phyloP scores from a whole-genome alignment of 2,888 invertebrate genomes.

The Athrips mouffetella region DNA sequence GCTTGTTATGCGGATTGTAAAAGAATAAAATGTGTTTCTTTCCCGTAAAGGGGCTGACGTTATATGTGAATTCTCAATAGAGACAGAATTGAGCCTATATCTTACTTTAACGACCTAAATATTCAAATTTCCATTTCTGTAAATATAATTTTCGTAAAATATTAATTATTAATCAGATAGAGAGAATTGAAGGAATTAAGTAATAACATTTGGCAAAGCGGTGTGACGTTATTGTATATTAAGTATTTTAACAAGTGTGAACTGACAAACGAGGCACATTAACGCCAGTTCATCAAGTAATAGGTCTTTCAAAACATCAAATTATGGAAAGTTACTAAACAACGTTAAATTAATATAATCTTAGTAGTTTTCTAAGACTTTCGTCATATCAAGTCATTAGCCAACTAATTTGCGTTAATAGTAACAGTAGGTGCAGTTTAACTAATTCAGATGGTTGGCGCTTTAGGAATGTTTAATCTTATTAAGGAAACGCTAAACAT shows the following conservation, averaged over 20 bases:
- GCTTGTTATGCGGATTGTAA: too few relatives aligned
- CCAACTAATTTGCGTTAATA: conserved; percentile 16
- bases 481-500: background rate
- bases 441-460: background rate
- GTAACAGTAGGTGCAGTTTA: background rate
- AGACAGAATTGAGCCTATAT: too few relatives aligned
- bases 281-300: background rate
- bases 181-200: too few relatives aligned
- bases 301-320: background rate
- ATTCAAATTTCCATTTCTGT: too few relatives aligned
- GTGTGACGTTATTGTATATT: background rate
- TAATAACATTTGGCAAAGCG: background rate
- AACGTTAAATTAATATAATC: conserved; percentile 17
- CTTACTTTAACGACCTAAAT: too few relatives aligned
- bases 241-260: conserved; percentile 8
- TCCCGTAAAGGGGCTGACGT: too few relatives aligned
- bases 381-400: conserved; percentile 8
- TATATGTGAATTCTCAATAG: too few relatives aligned
- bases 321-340: background rate
- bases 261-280: background rate
- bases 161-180: background rate
- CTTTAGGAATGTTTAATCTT: background rate
- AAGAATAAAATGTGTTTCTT: too few relatives aligned
- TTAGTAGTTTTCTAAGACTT: conserved; percentile 7
- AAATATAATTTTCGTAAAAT: too few relatives aligned